phyloP scores from a whole-genome alignment of 2,797 vertebrate species.

The Microctenopoma lineatum region DNA sequence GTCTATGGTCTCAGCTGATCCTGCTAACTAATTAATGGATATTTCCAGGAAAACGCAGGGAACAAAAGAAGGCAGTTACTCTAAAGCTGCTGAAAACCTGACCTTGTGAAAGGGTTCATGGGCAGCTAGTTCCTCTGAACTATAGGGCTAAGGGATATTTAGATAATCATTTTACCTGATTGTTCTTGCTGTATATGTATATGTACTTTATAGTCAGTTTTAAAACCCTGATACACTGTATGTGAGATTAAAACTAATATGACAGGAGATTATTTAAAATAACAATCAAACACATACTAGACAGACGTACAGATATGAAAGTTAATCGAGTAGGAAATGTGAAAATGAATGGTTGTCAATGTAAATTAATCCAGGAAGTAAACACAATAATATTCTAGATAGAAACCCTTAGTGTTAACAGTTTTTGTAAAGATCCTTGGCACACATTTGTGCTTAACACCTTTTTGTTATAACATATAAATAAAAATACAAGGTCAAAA shows the following conservation, averaged over 20 bases:
- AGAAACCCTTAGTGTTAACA: background rate
- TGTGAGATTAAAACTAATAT: background rate
- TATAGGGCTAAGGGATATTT: conserved; percentile 51
- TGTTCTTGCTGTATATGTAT: conserved; percentile 26
- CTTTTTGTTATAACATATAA: background rate
- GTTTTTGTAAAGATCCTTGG: background rate
- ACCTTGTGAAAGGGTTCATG: conserved; percentile 43
- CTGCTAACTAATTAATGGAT: conserved; percentile 65
- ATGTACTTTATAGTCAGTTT: conserved; percentile 5
- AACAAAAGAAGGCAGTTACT: conserved; percentile 46
- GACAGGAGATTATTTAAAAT: background rate
- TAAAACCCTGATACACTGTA: background rate
- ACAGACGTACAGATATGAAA: background rate
- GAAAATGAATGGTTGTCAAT: background rate
- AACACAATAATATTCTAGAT: background rate
- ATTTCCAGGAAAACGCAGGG: conserved; percentile 57
- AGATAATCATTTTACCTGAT: conserved; percentile 34
- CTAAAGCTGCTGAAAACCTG: conserved; percentile 27
- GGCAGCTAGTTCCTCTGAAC: conserved; percentile 39
- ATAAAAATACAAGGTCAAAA: background rate
- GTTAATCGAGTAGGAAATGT: background rate
- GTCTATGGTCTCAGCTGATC: conserved; percentile 48
- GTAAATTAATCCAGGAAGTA: conserved; percentile 6
- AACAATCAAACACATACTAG: background rate
- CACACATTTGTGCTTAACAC: background rate